Evolutionary conservation across 2,888 invertebrate species (phyloP), one percentile per base, ranked within the genome.

Genomic region (Theretra japonica): DNA sequence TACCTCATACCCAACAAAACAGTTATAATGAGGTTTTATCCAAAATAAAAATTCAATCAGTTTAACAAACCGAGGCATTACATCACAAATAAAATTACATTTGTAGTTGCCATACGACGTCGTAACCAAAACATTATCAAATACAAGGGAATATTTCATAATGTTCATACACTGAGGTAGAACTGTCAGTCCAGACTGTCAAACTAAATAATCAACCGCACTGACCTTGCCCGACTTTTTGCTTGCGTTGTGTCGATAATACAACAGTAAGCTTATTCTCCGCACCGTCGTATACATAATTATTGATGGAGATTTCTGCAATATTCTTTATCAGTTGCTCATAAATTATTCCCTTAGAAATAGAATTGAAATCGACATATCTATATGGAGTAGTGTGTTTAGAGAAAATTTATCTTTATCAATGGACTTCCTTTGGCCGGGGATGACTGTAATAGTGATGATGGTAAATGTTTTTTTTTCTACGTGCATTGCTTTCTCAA

Each of bases 171-270:
- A 23, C 21, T 62, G 41, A 48, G 48, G 48, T 48, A 23, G 30
- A 30, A 8, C 30, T 48, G 65, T 65, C 65, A 65, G 23, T 41
- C 65, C 21, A 48, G 41, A 41, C 65, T 41, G 65, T 65, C 65
- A 65, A 23, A 48, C 23, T 21, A 65, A 65, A 48, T 65, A 65
- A 65, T 65, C 65, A 65, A 48, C 41, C 48, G 48, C 48, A 65
- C 65, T 65, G 65, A 65, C 65, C 65, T 65, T 65, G 65, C 48
- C 65, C 65, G 65, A 65, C 41, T 65, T 62, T 33, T 65, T 48
- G 65, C 65, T 48, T 65, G 65, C 65, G 48, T 48, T 65, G 21
- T 62, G 65, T 48, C 65, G 65, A 65, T 65, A 65, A 65, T 53
- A 48, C 65, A 65, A 70, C 65, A 65, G 41, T 65, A 48, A 65